Base-by-base conservation (phyloP, 2,797 vertebrate species). In the Onychomys torridus region DNA sequence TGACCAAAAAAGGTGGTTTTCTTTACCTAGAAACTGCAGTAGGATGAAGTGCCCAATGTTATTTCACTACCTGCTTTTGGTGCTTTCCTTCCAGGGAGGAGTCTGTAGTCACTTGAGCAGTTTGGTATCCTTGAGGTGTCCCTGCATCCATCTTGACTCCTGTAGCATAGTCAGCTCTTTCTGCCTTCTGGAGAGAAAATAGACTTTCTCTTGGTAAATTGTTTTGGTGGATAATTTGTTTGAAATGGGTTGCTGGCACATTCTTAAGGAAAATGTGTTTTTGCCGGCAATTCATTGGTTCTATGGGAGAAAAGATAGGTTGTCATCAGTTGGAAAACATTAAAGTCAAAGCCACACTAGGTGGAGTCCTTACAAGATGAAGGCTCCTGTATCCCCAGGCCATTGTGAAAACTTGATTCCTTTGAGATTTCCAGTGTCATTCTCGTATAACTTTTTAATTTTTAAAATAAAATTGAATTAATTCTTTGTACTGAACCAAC, bases 361-460 rank as follows among this genome's bases (percentile, higher is more conserved):
- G 19, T 23, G 21, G 21, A 21, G 17, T 8, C 19, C 19, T 63
- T 63, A 2, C 61, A 63, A 25, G n/a, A 71, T 71, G 34, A 71
- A 71, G n/a, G 69, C 9, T n/a, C 19, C 34, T 37, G 19, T 71
- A 11, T 43, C 71, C 46, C 23, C 89, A 93, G 61, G 83, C 77
- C 37, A 34, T 87, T 71, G 87, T n/a, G 34, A 82, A 94, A 73
- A 82, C 34, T 46, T 32, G 77, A 32, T 7, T 34, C 85, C 86
- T 96, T 69, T 78, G 90, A 85, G 94, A 55, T 88, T 94, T 77
- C 49, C 21, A 77, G 71, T 93, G 69, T 93, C 85, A 93, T 93
- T 65, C 46, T 9, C 46, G n/a, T 90, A 16, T 85, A 73, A 92
- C 82, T 96, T 96, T 92, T 89, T 92, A 91, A 14, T 96, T 95